Evolutionary conservation across 2,888 invertebrate genomes (phyloP), one percentile per base, ranked within the genome.

Genomic region (Scelioninae gen. 2): DNA sequence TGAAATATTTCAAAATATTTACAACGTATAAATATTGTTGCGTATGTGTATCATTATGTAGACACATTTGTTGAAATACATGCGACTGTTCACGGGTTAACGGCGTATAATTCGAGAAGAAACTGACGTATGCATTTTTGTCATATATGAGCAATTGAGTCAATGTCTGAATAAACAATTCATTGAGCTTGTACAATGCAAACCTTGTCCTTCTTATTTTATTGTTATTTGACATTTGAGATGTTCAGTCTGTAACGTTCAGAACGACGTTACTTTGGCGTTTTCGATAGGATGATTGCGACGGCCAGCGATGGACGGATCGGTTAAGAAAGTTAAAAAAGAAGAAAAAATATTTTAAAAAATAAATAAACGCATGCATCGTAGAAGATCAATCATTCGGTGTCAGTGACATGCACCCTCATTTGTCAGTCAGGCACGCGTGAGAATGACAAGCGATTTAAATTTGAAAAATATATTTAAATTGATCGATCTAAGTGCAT

Each of bases 391-490:
- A 61, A 73, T 73, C 67, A 67, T 48, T 61, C 67, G 58, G 46
- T 67, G 67, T 64, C 72, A 67, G 48, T 45, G 61, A 61, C 67
- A 73, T 55, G 67, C 55, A 61, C 61, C 39, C 72, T 73, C 72
- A 37, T 73, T 67, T 67, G 72, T 67, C 72, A 60, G 53, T 65
- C 67, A 67, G 43, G 43, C 48, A 37, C 60, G 67, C 67, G 67
- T 73, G 67, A 73, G 55, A 73, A 61, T 61, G 72, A 67, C 67
- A 61, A 50, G 61, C 55, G 60, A 67, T 73, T 73, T 72, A 65
- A 65, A 72, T 65, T 72, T 60, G 60, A 69, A 60, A 69, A 60
- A 60, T 69, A 25, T 60, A 69, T 69, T 52, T 52, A 43, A 48
- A 50, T 43, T 37, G 39, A 68, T 60, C 68, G 43, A 58, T 33